These are phyloP conservation scores for Percopsis transmontana DNA, from an alignment of 2,113 vertebrate genomes.

Conservation along the genomic window DNA sequence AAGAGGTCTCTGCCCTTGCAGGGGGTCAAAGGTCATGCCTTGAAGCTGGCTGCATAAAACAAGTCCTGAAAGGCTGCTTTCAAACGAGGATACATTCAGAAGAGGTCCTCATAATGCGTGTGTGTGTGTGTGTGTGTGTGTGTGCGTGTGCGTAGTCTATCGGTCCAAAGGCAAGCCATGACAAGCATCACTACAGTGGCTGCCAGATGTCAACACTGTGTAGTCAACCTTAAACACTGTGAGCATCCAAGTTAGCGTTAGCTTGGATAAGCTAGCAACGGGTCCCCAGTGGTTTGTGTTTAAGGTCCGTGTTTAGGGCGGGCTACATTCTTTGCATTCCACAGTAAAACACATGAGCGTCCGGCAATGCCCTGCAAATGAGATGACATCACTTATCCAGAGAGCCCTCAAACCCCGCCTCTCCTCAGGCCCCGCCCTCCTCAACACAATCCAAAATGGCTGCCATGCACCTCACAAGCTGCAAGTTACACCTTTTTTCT, in stretches of 20 bases:
- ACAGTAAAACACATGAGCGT: constrained; percentile 86
- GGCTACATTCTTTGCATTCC: constrained; percentile 88
- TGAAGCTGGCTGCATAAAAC: constrained; percentile 38
- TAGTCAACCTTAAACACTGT: constrained; percentile 73
- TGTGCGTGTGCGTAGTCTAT: constrained; percentile 34
- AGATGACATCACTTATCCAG: constrained; percentile 86
- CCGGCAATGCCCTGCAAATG: constrained; percentile 85
- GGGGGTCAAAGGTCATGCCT: constrained; percentile 53
- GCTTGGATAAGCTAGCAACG: constrained; percentile 54
- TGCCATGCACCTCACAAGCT: constrained; percentile 78
- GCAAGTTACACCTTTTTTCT: constrained; percentile 68
- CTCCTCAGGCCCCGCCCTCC: constrained; percentile 69
- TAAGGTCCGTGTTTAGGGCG: constrained; percentile 83
- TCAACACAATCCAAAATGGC: constrained; percentile 75
- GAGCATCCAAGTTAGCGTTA: constrained; percentile 72
- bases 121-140: constrained; percentile 11
- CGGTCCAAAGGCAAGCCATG: constrained; percentile 46
- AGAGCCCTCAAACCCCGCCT: constrained; percentile 77
- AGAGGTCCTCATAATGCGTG: constrained; percentile 56
- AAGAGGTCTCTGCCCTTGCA: constrained; percentile 35
- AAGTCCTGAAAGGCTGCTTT: constrained; percentile 58
- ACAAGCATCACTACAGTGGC: constrained; percentile 40
- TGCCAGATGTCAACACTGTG: constrained; percentile 39
- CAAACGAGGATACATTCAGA: constrained; percentile 73
- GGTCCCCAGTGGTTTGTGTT: neutral